Percentiles rank a stretch among this genome's conserved stretches.
Evolutionary conservation across 2,888 invertebrate species (phyloP).

Genomic region (Parnassius smintheus): DNA sequence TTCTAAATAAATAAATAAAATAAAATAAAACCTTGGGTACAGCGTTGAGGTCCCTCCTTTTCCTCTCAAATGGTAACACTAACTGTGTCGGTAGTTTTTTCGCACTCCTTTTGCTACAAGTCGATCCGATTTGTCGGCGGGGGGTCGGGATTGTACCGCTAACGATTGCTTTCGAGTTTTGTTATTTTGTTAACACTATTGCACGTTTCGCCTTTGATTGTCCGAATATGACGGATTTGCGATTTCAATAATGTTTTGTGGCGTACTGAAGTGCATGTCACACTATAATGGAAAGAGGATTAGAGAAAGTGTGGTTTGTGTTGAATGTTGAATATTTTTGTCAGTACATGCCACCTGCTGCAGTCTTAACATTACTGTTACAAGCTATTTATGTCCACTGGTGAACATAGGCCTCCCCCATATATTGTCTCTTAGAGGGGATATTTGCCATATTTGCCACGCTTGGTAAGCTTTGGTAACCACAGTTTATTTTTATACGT

Average conservation of each 20-base stretch:
- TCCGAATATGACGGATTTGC: constrained; percentile 73
- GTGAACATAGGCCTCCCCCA: no score
- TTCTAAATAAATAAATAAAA: no score
- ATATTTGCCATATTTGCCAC: no score
- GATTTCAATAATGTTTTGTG: constrained; percentile 53
- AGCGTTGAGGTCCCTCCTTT: neutral
- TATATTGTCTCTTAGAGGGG: no score
- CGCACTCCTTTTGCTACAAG: constrained; percentile 40
- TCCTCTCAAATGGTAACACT: constrained; percentile 16
- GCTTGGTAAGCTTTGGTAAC: no score
- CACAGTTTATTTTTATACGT: no score
- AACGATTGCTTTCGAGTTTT: constrained; percentile 66
- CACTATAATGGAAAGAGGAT: constrained; percentile 58
- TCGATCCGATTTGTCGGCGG: constrained; percentile 72
- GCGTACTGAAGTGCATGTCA: constrained; percentile 41
- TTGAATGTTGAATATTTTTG: constrained; percentile 4
- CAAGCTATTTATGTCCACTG: no score
- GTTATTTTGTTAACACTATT: constrained; percentile 58
- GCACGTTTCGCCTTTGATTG: constrained; percentile 66
- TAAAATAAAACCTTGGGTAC: no score
- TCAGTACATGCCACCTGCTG: constrained; percentile 4
- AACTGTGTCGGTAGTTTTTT: constrained; percentile 14
- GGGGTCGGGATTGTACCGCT: constrained; percentile 64
- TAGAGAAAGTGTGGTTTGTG: constrained; percentile 34
- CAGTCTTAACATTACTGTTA: no score